Evolutionary conservation across 2,888 invertebrate genomes (phyloP).

Genomic region (Blastobasis adustella): DNA sequence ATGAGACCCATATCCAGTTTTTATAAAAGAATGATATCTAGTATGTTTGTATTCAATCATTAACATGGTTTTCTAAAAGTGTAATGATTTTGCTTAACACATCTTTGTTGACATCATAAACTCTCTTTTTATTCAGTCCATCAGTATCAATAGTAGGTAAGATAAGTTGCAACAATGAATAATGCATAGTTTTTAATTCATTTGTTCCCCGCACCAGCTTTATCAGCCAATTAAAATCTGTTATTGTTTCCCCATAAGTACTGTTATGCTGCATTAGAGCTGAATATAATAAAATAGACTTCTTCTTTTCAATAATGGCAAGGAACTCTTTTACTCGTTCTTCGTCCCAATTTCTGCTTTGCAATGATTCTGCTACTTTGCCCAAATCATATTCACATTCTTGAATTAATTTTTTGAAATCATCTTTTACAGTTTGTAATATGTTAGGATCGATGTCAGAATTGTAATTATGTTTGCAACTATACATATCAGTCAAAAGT

Average conservation of each 20-base stretch:
- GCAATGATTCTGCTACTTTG: conserved; percentile 20
- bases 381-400: conserved; percentile 28
- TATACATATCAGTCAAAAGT: conserved; percentile 28
- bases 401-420: conserved; percentile 28
- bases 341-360: conserved; percentile 23
- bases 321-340: conserved; percentile 25
- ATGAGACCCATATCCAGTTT: too few relatives aligned
- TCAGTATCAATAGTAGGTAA: conserved; percentile 30
- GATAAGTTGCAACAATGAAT: conserved; percentile 41
- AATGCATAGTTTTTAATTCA: conserved; percentile 40
- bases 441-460: conserved; percentile 12
- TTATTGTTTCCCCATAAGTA: conserved; percentile 33
- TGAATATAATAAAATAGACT: conserved; percentile 29
- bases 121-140: conserved; percentile 20
- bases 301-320: conserved; percentile 25
- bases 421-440: conserved; percentile 25
- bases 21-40: too few relatives aligned
- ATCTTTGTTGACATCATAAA: conserved; percentile 46
- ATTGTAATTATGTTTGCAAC: conserved; percentile 6
- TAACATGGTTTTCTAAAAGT: conserved; percentile 27
- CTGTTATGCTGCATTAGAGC: conserved; percentile 35
- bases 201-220: conserved; percentile 50
- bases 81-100: conserved; percentile 39
- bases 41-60: too few relatives aligned
- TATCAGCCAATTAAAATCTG: conserved; percentile 43